Base-by-base conservation (phyloP, 2,797 vertebrate species). In the Lepus oiostolus region DNA sequence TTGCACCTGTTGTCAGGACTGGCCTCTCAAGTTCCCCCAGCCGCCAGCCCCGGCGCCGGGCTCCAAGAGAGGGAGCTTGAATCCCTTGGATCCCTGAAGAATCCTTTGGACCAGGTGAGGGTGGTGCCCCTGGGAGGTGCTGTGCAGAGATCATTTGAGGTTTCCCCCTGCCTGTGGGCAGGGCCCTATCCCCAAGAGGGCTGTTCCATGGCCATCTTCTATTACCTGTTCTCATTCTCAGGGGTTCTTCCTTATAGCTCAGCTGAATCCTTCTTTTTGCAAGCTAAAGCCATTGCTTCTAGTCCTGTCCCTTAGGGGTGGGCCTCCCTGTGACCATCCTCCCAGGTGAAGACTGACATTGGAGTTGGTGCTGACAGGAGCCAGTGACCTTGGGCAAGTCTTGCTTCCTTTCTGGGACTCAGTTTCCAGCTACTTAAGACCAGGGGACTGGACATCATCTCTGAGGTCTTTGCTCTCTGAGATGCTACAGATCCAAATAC, bases 1-100 rank as follows among this genome's bases (percentile, higher is more conserved):
- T 95, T 95, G 95, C 97, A 96, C 97, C 96, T 96, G 97, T 97
- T 97, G 87, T 7, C 76, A 84, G 91, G 89, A 84, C 91, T 77
- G 84, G 92, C 95, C 96, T 97, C 96, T 97, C 96, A 92, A 96
- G 92, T 97, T 97, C 96, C 95, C 88, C 79, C 63, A 76, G 93
- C 70, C 90, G 10, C 83, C 14, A 12, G 86, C 86, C 75, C 62
- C 5, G 90, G 93, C 90, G 35, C 96, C 83, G 17, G 85, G 67
- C 81, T 90, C 83, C 82, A 80, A 32, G 81, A 86, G 81, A 95
- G 75, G 76, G 84, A 89, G 89, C 60, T 21, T 79, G 93, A 90
- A 58, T 90, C 89, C 52, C 54, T 42, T 30, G 47, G n/a, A 72
- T 87, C 96, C 88, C 79, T 24, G 8, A 68, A 90, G 80, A 32